Conservation (phyloP, 2,113 vertebrate genomes). For the Seriola dumerili region DNA sequence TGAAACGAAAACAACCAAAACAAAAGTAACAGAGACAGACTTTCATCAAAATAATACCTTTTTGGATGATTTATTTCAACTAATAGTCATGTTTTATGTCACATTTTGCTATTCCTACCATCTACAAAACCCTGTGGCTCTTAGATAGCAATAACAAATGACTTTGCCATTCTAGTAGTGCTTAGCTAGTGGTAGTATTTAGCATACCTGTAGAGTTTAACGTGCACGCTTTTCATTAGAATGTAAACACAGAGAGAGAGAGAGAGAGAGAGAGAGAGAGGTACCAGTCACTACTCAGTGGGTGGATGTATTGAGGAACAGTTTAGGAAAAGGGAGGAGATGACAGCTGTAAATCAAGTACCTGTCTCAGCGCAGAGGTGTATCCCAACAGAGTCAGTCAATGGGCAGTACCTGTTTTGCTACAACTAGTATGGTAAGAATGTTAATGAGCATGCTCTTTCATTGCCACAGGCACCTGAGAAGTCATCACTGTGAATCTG, state of each 20-base stretch:
- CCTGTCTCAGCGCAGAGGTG: slow-evolving; percentile 8
- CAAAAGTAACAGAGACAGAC: background rate
- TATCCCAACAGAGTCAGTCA: background rate
- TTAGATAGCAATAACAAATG: background rate
- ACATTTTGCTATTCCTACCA: no score
- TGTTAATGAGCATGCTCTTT: slow-evolving; percentile 46
- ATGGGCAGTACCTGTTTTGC: slow-evolving; percentile 28
- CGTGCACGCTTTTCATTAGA: background rate
- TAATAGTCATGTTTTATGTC: background rate
- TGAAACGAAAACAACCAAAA: background rate
- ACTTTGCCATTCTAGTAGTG: background rate
- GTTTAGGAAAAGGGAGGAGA: background rate
- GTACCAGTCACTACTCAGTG: background rate
- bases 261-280: no score
- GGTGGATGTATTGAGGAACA: background rate
- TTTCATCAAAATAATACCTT: background rate
- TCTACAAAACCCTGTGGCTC: background rate
- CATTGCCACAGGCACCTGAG: slow-evolving; percentile 33
- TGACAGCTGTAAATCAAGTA: slow-evolving; percentile 43
- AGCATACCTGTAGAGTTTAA: background rate
- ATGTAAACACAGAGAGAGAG: background rate
- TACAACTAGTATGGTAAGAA: slow-evolving; percentile 56
- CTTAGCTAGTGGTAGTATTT: background rate
- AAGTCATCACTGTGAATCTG: slow-evolving; percentile 36
- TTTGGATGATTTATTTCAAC: background rate